Base-by-base conservation (phyloP, 2,797 vertebrate genomes). In the Labeo calbasu region DNA sequence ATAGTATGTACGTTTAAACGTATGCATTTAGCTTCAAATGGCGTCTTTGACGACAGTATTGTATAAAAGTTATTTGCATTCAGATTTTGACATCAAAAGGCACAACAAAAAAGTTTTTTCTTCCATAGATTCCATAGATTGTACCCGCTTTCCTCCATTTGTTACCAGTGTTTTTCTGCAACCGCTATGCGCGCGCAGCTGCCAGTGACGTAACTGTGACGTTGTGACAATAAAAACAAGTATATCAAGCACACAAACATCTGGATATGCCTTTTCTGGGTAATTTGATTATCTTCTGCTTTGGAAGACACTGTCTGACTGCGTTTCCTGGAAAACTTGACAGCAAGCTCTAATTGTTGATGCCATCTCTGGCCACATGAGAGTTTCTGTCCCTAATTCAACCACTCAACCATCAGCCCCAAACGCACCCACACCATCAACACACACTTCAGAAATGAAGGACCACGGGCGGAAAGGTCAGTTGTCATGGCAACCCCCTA, bases 321-420 rank as follows among this genome's bases (percentile, higher is more conserved):
- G 17, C 13, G 23, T 28, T 43, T 15, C 50, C 40, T 21, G 25
- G 0, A 21, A 82, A 66, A 53, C 28, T 2, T 66, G 61, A 63
- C 12, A 59, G 50, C 32, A 66, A 11, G 28, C 72, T 72, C 4
- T 28, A 70, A 81, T 25, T 0, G 6, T 81, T 50, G 2, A 61
- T 72, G 55, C 36, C 36, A 75, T 65, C 8, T 76, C 80, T 40
- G n/a, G 57, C 32, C 57, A 77, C 61, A 83, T 46, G 57, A 66
- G 48, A 81, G 69, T 25, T 51, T 55, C 50, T 61, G 72, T 51
- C 40, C 57, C 83, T 63, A 51, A 76, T 85, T 51, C 53, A 77
- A 17, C 17, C 68, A 70, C 46, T 51, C 80, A 72, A 61, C 53
- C 63, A 82, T 68, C 63, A 78, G 50, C 48, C 32, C 57, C 77